Conservation (phyloP, 2,888 invertebrate species). For the Siphlonurus alternatus region DNA sequence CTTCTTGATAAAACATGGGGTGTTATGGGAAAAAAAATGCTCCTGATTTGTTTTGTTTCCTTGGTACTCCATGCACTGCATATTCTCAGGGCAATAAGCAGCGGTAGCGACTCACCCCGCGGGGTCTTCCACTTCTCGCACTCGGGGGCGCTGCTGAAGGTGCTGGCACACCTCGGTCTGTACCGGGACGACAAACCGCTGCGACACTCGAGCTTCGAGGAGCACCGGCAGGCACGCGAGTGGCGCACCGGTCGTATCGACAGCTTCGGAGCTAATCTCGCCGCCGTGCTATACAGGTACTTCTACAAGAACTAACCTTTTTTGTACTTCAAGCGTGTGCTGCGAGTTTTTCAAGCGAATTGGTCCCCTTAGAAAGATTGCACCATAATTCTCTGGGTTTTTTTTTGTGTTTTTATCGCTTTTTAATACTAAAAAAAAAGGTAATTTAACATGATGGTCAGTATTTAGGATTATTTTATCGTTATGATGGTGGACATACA, state of each 20-base stretch:
- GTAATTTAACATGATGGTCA: too few species aligned
- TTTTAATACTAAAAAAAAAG: too few species aligned
- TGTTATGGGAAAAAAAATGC: too few species aligned
- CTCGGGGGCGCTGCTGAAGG: conserved; percentile 64
- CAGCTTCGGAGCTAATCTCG: conserved; percentile 62
- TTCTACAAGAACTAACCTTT: conserved; percentile 21
- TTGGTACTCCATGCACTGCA: too few species aligned
- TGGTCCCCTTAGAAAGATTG: background rate
- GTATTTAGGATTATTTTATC: too few species aligned
- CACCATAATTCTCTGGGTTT: conserved; percentile 5
- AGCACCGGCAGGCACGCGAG: conserved; percentile 26
- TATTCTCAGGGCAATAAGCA: too few species aligned
- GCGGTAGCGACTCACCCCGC: too few species aligned
- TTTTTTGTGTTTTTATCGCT: too few species aligned
- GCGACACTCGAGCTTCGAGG: conserved; percentile 31
- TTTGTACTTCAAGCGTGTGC: conserved; percentile 3
- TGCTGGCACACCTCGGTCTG: conserved; percentile 52
- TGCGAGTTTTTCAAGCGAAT: conserved; percentile 6
- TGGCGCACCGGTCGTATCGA: conserved; percentile 51
- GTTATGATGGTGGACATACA: too few species aligned
- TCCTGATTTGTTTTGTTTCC: too few species aligned
- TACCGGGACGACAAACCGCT: conserved; percentile 46
- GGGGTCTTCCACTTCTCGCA: conserved; percentile 61
- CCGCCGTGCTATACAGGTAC: conserved; percentile 56
- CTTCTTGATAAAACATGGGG: too few species aligned